Evolutionary conservation across 1,140 invertebrate species (phyloP).

Genomic region (Hyles vespertilio): DNA sequence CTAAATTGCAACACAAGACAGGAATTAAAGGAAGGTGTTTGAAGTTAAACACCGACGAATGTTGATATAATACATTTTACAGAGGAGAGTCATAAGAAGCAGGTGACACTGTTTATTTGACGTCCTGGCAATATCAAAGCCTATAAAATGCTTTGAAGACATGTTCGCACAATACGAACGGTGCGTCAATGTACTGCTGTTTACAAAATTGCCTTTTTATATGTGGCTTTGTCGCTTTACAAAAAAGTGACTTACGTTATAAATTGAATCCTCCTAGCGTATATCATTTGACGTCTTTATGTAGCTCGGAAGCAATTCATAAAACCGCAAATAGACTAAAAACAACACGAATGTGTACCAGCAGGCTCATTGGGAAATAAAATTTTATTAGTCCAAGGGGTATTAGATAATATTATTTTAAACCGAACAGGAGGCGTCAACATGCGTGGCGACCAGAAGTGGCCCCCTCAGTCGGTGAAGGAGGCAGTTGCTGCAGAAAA

Average conservation of each 20-base stretch:
- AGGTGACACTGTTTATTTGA: slow-evolving; percentile 18
- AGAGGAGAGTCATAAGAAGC: background rate
- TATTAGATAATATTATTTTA: too few relatives aligned
- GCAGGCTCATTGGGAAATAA: too few relatives aligned
- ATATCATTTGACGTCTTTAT: background rate
- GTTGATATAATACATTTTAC: too few relatives aligned
- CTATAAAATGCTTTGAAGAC: slow-evolving; percentile 23
- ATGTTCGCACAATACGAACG: slow-evolving; percentile 20
- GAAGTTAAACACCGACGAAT: too few relatives aligned
- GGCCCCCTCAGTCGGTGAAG: slow-evolving; percentile 86
- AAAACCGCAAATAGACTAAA: too few relatives aligned
- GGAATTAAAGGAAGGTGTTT: too few relatives aligned
- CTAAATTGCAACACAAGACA: too few relatives aligned
- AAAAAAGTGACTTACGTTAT: slow-evolving; percentile 38
- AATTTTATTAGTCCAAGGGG: too few relatives aligned
- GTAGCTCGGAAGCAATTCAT: background rate
- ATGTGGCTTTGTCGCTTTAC: slow-evolving; percentile 24
- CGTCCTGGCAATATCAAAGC: slow-evolving; percentile 23
- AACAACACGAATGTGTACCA: too few relatives aligned
- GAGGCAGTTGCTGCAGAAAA: slow-evolving; percentile 84
- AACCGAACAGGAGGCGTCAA: slow-evolving; percentile 79
- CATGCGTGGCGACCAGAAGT: slow-evolving; percentile 89
- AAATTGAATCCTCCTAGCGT: slow-evolving; percentile 26
- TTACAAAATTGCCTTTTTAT: slow-evolving; percentile 44
- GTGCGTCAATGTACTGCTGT: slow-evolving; percentile 30